Percentiles rank a stretch among this genome's conserved stretches.
Evolutionary conservation across 2,113 vertebrate genomes (phyloP).

Genomic region (Muscicapa adusta): DNA sequence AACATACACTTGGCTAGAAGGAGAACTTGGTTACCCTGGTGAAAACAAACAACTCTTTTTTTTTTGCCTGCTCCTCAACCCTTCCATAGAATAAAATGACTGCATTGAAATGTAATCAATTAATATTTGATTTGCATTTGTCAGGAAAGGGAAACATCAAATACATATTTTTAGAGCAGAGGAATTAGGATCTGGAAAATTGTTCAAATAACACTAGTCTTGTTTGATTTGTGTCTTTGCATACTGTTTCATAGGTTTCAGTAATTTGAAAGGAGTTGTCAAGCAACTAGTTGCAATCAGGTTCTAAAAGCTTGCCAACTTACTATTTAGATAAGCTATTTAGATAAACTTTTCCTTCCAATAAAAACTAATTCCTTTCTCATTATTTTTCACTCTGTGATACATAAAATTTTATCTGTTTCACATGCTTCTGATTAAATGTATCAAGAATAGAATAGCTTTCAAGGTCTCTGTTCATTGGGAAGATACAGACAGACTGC

Average conservation of each 20-base stretch:
- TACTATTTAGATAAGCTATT: not conserved
- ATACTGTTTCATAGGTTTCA: not conserved
- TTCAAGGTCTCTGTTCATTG: not conserved
- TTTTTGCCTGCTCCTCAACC: not conserved
- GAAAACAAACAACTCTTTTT: slow-evolving; percentile 44
- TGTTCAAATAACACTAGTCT: not conserved
- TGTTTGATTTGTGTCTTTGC: not conserved
- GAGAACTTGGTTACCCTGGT: not conserved
- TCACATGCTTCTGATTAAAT: not conserved
- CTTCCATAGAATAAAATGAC: slow-evolving; percentile 8
- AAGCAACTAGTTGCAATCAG: not conserved
- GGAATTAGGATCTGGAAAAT: not conserved
- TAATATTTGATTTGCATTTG: slow-evolving; percentile 22
- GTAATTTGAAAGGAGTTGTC: not conserved
- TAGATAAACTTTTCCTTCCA: not conserved
- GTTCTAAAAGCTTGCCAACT: not conserved
- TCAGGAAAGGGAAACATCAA: slow-evolving; percentile 15
- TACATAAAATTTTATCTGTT: not conserved
- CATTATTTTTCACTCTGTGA: not conserved
- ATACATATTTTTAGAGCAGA: not conserved
- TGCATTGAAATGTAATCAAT: slow-evolving; percentile 21
- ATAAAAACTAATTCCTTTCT: not conserved
- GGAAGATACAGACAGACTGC: not conserved
- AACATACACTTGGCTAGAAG: slow-evolving; percentile 19
- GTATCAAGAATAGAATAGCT: not conserved